Evolutionary conservation across 2,113 vertebrate species (phyloP).

Genomic region (Microcebus murinus): DNA sequence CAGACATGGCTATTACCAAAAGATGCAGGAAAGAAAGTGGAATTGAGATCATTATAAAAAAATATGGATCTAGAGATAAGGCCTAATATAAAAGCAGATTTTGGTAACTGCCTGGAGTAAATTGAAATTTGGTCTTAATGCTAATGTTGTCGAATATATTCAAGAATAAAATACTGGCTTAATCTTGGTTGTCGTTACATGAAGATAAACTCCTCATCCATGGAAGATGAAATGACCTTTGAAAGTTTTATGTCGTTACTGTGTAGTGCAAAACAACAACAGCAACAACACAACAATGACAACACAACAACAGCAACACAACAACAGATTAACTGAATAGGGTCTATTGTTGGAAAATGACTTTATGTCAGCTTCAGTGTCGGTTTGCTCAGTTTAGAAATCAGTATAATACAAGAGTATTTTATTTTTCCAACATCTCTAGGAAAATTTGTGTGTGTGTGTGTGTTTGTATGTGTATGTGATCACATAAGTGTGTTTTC

Average conservation of each 20-base stretch:
- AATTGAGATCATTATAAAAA: slow-evolving; percentile 73
- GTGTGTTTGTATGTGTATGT: not conserved
- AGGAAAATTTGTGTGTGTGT: not conserved
- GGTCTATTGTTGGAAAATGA: not conserved
- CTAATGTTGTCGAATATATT: slow-evolving; percentile 63
- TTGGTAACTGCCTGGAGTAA: slow-evolving; percentile 73
- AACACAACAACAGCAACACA: not conserved
- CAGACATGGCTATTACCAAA: slow-evolving; percentile 43
- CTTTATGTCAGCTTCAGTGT: not conserved
- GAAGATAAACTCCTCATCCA: slow-evolving; percentile 34
- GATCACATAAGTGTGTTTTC: not conserved
- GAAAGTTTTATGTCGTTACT: not conserved
- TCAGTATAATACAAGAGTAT: not conserved
- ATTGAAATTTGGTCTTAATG: slow-evolving; percentile 71
- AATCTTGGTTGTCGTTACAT: slow-evolving; percentile 34
- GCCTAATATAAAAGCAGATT: slow-evolving; percentile 72
- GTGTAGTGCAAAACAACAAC: not conserved
- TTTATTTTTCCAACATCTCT: not conserved
- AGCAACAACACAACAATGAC: not conserved
- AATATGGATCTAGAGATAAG: slow-evolving; percentile 67
- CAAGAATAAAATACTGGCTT: slow-evolving; percentile 39
- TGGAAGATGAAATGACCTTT: slow-evolving; percentile 9
- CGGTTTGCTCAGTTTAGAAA: slow-evolving; percentile 13
- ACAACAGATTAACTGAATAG: not conserved
- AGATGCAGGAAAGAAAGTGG: slow-evolving; percentile 31